These are phyloP conservation scores for Harpalus rufipes DNA, from an alignment of 2,888 invertebrate genomes.

Conservation along the genomic window DNA sequence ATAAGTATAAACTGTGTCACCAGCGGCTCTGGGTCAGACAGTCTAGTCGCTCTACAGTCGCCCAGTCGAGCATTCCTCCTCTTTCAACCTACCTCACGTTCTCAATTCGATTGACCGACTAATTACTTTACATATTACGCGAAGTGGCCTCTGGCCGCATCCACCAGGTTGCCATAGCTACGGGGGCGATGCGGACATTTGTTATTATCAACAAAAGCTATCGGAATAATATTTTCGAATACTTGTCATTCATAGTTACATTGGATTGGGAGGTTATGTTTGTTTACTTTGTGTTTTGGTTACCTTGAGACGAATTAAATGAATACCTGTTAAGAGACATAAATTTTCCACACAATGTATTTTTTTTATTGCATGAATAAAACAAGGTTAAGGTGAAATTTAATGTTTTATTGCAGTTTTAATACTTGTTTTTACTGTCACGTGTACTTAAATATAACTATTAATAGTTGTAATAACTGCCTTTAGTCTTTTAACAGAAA, in stretches of 20 bases:
- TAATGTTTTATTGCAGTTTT: neutral
- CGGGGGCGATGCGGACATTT: neutral
- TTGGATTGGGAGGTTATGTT: neutral
- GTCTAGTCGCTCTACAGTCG: constrained; percentile 71
- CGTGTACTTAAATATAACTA: neutral
- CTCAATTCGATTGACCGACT: constrained; percentile 12
- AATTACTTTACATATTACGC: constrained; percentile 63
- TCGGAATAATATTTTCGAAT: neutral
- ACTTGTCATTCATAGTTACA: neutral
- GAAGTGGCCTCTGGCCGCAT: constrained; percentile 33
- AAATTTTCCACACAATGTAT: neutral
- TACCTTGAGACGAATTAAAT: constrained; percentile 1
- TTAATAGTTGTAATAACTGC: too few relatives aligned
- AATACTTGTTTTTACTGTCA: neutral
- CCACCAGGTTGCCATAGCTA: constrained; percentile 17
- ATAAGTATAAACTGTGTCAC: constrained; percentile 72
- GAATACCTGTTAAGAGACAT: neutral
- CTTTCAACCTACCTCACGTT: neutral
- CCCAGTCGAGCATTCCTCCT: neutral
- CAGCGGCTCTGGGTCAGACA: constrained; percentile 74
- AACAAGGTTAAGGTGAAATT: neutral
- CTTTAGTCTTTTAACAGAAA: too few relatives aligned
- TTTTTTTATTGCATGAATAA: neutral
- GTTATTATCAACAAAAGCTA: neutral
- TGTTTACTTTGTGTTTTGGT: neutral